Evolutionary conservation across 2,888 invertebrate genomes (phyloP).

Genomic region (Thereva unica): DNA sequence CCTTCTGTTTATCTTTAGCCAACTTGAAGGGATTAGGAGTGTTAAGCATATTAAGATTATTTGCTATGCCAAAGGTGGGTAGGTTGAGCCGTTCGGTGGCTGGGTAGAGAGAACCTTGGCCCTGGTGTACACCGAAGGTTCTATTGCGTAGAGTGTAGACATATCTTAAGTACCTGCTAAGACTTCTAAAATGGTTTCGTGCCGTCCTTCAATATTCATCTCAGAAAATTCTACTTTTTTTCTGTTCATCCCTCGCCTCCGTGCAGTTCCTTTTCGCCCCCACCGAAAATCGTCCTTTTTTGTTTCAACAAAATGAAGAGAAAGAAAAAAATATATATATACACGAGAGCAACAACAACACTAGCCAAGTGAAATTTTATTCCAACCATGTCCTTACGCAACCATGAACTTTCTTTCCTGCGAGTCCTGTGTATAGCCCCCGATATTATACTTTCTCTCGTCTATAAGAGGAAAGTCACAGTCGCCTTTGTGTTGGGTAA

Average conservation of each 20-base stretch:
- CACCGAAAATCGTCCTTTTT: no score
- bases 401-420: conserved; percentile 13
- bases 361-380: conserved; percentile 6
- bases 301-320: no score
- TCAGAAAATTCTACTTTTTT: conserved; percentile 2
- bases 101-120: no score
- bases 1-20: conserved; percentile 25
- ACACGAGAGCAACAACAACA: no score
- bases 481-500: no score
- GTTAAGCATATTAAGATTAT: conserved; percentile 31
- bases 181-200: conserved; percentile 5
- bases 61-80: conserved; percentile 5
- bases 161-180: conserved; percentile 1
- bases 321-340: no score
- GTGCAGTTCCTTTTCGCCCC: no score
- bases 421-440: not conserved
- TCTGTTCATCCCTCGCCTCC: conserved; percentile 10
- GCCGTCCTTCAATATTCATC: conserved; percentile 11
- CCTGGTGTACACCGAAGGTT: no score
- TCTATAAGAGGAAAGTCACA: not conserved
- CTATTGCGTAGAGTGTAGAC: not conserved
- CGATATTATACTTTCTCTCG: not conserved
- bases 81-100: no score
- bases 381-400: conserved; percentile 23
- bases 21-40: conserved; percentile 24